Percentiles rank a stretch among this genome's conserved stretches.
phyloP scores from a whole-genome alignment of 1,140 invertebrate species.

The Diorhabda carinulata region DNA sequence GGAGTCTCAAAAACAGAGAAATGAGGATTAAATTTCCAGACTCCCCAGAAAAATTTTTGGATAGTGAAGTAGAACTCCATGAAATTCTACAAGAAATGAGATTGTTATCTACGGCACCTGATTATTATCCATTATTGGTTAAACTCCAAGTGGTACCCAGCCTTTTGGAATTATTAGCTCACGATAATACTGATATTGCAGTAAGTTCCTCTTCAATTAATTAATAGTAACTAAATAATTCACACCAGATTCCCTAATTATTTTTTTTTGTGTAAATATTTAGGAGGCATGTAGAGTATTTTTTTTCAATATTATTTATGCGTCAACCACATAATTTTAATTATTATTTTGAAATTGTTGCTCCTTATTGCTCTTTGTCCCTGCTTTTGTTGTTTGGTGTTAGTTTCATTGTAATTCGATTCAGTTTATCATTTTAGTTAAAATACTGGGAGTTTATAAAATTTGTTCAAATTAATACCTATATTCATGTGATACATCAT shows the following conservation, averaged over 20 bases:
- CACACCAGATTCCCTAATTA: no score
- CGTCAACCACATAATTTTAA: not conserved
- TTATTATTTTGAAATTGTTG: not conserved
- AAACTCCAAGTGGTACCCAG: conserved; percentile 85
- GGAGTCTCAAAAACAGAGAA: conserved; percentile 92
- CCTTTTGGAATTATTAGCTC: conserved; percentile 86
- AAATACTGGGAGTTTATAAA: no score
- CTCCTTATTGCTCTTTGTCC: no score
- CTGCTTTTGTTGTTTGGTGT: no score
- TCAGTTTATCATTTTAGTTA: no score
- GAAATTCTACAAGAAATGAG: conserved; percentile 78
- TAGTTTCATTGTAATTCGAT: no score
- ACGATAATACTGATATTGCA: conserved; percentile 95
- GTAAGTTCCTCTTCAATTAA: conserved; percentile 47
- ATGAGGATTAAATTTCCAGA: conserved; percentile 98
- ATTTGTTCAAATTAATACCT: no score
- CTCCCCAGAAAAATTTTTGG: conserved; percentile 98
- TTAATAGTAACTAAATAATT: no score
- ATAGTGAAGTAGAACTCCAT: conserved; percentile 77
- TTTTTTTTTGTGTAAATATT: no score
- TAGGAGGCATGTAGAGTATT: no score
- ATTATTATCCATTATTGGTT: conserved; percentile 89
- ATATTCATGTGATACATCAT: no score
- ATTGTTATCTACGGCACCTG: conserved; percentile 90
- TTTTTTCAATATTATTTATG: not conserved